phyloP scores from a whole-genome alignment of 30 jellyfish, hydroid and myxozoan genomes.

The Aurelia aurita region DNA sequence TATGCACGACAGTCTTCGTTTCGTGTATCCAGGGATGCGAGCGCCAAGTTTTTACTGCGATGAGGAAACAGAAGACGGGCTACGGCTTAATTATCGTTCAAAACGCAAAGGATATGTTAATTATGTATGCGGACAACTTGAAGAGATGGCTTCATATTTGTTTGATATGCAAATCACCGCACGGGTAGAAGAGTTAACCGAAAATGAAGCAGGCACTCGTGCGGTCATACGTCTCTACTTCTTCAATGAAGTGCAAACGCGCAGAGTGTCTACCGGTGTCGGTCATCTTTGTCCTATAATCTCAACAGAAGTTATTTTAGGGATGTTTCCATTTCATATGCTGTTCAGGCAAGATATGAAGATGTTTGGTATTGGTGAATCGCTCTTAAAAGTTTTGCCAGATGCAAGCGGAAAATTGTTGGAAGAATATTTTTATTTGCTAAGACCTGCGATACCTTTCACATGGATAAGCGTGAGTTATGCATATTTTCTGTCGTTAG shows the following conservation, averaged over 20 bases:
- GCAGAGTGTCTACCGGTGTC: conserved; percentile 50
- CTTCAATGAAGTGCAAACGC: conserved; percentile 13
- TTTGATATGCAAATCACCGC: conserved; percentile 33
- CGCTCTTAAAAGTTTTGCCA: conserved; percentile 62
- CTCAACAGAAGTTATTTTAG: conserved; percentile 55
- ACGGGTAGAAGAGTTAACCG: conserved; percentile 26
- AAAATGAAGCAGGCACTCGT: conserved; percentile 34
- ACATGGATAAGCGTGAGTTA: conserved; percentile 64
- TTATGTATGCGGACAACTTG: conserved; percentile 67
- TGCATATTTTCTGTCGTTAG: too few species aligned
- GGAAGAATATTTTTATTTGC: conserved; percentile 15
- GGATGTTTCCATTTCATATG: conserved; percentile 71
- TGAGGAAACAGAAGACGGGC: conserved; percentile 59
- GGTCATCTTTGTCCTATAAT: conserved; percentile 45
- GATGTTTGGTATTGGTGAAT: conserved; percentile 64
- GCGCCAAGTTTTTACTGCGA: conserved; percentile 68
- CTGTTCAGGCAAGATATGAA: conserved; percentile 51
- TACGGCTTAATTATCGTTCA: conserved; percentile 62
- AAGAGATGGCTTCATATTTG: conserved; percentile 41
- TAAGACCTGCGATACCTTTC: conserved; percentile 50
- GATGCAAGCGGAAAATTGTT: conserved; percentile 30
- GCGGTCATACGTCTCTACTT: conserved; percentile 42
- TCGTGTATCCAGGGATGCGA: conserved; percentile 66
- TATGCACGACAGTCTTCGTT: conserved; percentile 67
- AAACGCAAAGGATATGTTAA: conserved; percentile 51